Evolutionary conservation across 2,888 invertebrate species (phyloP).

Genomic region (Merodon equestris): DNA sequence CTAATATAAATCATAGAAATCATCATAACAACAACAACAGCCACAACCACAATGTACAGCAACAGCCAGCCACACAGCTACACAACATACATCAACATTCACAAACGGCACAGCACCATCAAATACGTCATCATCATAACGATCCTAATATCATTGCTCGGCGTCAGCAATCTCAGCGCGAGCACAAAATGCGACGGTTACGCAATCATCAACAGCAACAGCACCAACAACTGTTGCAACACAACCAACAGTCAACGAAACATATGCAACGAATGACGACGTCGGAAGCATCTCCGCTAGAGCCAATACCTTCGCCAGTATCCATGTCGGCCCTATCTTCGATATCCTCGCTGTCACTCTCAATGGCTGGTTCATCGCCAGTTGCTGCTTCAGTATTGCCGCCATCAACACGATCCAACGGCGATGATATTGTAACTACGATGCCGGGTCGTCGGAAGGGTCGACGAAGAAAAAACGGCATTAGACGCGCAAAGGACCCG

Average conservation of each 20-base stretch:
- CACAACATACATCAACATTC: conserved; percentile 66
- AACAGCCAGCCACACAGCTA: conserved; percentile 66
- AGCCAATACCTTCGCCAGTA: conserved; percentile 68
- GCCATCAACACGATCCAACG: conserved; percentile 72
- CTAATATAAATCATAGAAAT: conserved; percentile 71
- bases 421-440: conserved; percentile 55
- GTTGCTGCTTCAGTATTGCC: conserved; percentile 40
- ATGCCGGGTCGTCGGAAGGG: conserved; percentile 71
- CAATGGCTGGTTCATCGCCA: conserved; percentile 53
- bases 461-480: conserved; percentile 71
- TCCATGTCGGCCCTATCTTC: conserved; percentile 40
- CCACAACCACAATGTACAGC: conserved; percentile 68
- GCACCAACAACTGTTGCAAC: conserved; percentile 32
- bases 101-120: conserved; percentile 74
- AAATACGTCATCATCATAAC: conserved; percentile 77
- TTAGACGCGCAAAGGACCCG: conserved; percentile 61
- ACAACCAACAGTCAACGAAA: conserved; percentile 70
- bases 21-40: conserved; percentile 67
- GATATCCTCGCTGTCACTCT: conserved; percentile 38
- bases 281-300: conserved; percentile 5
- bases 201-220: conserved; percentile 69
- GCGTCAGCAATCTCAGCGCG: conserved; percentile 75
- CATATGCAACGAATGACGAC: conserved; percentile 61
- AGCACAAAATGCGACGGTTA: conserved; percentile 73
- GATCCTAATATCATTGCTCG: conserved; percentile 75